phyloP scores from a whole-genome alignment of 2,797 vertebrate genomes.

The Poeciliopsis infans region DNA sequence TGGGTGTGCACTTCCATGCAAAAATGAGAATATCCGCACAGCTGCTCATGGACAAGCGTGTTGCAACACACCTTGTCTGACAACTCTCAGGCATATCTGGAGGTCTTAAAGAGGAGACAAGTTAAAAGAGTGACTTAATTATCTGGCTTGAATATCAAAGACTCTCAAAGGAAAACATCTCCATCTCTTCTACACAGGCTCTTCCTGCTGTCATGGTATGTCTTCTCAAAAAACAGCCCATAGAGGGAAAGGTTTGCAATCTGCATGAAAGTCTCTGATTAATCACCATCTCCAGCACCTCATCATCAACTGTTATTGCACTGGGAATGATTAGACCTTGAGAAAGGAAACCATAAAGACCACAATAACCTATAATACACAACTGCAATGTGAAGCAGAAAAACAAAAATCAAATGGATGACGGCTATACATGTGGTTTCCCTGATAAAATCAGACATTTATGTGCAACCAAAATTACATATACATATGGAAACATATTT shows the following conservation, averaged over 20 bases:
- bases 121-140: constrained; percentile 75
- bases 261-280: constrained; percentile 47
- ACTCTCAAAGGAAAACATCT: constrained; percentile 59
- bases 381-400: constrained; percentile 34
- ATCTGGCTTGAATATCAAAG: constrained; percentile 66
- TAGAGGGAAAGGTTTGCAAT: constrained; percentile 24
- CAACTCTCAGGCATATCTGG: constrained; percentile 88
- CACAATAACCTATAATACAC: constrained; percentile 29
- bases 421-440: constrained; percentile 16
- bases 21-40: constrained; percentile 70
- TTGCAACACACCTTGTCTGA: constrained; percentile 87
- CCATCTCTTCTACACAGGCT: constrained; percentile 20
- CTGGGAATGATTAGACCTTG: constrained; percentile 30
- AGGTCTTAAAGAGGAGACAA: constrained; percentile 83
- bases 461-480: neutral
- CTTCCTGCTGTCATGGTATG: constrained; percentile 43
- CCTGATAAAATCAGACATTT: neutral
- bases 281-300: constrained; percentile 32
- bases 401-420: constrained; percentile 41
- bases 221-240: constrained; percentile 21
- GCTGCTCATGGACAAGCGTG: constrained; percentile 86
- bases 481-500: neutral
- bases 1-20: constrained; percentile 19
- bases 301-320: constrained; percentile 56
- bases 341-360: constrained; percentile 35